Conservation (phyloP, 2,113 vertebrate species). For the Rattus norvegicus region DNA sequence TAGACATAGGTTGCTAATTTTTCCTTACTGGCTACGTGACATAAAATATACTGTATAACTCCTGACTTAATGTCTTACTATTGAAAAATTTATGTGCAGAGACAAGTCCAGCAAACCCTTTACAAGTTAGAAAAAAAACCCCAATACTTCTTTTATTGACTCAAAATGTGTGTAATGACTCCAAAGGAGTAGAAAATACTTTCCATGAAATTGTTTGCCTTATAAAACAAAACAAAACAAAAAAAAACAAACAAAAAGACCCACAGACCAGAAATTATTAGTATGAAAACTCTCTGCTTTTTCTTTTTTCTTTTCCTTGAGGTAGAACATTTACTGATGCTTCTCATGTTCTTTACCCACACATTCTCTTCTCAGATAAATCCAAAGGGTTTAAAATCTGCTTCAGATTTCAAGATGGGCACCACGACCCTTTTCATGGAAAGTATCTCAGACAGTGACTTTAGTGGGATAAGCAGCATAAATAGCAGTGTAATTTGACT, state of each 20-base stretch:
- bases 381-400: neutral
- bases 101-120: conserved; percentile 25
- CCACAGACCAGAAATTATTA: neutral
- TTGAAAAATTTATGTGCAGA: conserved; percentile 29
- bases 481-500: conserved; percentile 42
- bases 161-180: conserved; percentile 73
- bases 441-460: conserved; percentile 68
- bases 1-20: neutral
- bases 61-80: neutral
- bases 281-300: conserved; percentile 25
- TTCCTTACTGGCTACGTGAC: conserved; percentile 16
- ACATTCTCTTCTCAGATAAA: conserved; percentile 62
- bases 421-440: conserved; percentile 76
- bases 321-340: conserved; percentile 33
- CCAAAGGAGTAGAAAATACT: conserved; percentile 77
- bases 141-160: conserved; percentile 21
- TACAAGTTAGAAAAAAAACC: neutral
- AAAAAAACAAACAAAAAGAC: neutral
- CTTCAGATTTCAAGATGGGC: conserved; percentile 63
- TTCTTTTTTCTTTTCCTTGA: conserved; percentile 13
- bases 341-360: neutral
- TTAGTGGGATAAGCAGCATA: conserved; percentile 37
- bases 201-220: conserved; percentile 73
- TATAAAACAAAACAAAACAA: conserved; percentile 30
- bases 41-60: neutral